Evolutionary conservation across 2,797 vertebrate species (phyloP), one percentile per base, ranked within the genome.

Genomic region (Thalassophryne amazonica): DNA sequence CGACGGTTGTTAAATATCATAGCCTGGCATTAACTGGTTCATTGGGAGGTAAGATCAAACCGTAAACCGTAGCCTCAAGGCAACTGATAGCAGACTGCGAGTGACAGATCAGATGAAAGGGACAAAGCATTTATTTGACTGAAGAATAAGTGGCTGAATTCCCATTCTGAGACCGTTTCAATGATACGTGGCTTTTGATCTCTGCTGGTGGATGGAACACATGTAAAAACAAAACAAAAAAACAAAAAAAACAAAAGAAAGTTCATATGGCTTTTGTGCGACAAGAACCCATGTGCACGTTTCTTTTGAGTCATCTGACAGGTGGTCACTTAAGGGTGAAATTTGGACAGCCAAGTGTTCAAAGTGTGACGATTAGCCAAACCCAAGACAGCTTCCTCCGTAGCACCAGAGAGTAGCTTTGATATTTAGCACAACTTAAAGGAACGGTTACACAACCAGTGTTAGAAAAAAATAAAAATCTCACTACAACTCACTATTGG

Each of bases 371-470:
- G n/a, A n/a, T n/a, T n/a, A n/a, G n/a, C n/a, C 69, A 23, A 60
- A 69, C 65, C 70, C 21, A 2, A 38, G 37, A 53, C 63, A 31
- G 74, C 63, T 54, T 56, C 73, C 37, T 49, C 60, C 64, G 62
- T 82, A 88, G 84, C 87, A 88, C 81, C 86, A 54, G 64, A 50
- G 28, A 77, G 61, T 50, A 54, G 55, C 64, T 64, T 69, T 1
- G 0, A 22, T 46, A 43, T 37, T 55, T 24, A 52, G 47, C 60
- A 65, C 56, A 43, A 21, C 43, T 32, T 19, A 45, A 24, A n/a
- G n/a, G n/a, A n/a, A n/a, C n/a, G n/a, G n/a, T n/a, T n/a, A n/a
- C n/a, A n/a, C n/a, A n/a, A n/a, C n/a, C n/a, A n/a, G n/a, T n/a
- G n/a, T n/a, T n/a, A n/a, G n/a, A n/a, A n/a, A n/a, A n/a, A n/a